Evolutionary conservation across 2,888 invertebrate genomes (phyloP).

Genomic region (Megastigmus dorsalis): DNA sequence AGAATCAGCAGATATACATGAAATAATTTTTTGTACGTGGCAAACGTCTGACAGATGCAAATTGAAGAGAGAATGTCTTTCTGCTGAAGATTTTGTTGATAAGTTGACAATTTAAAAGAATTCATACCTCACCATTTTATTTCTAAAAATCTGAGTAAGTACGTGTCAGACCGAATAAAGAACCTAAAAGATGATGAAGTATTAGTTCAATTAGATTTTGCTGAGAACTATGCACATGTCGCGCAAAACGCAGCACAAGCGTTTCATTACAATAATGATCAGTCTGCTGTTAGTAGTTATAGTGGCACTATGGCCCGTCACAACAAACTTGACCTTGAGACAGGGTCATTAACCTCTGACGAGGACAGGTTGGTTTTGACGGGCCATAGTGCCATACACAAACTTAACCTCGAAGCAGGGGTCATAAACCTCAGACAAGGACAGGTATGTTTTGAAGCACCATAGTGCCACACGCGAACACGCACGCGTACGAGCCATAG

Average conservation of each 20-base stretch:
- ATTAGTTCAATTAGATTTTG: conserved; percentile 34
- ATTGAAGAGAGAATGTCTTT: conserved; percentile 18
- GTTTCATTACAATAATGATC: conserved; percentile 4
- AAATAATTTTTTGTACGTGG: conserved; percentile 40
- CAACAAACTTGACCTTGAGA: too few relatives aligned
- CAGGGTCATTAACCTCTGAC: too few relatives aligned
- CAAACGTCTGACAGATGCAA: conserved; percentile 31
- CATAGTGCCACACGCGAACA: too few relatives aligned
- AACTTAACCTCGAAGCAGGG: too few relatives aligned
- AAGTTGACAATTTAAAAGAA: conserved; percentile 14
- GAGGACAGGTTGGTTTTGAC: too few relatives aligned
- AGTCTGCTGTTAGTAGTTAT: conserved; percentile 7
- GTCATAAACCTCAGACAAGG: too few relatives aligned
- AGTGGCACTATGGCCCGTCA: too few relatives aligned
- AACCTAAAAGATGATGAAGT: conserved; percentile 29
- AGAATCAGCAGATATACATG: conserved; percentile 12
- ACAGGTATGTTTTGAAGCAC: too few relatives aligned
- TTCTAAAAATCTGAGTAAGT: conserved; percentile 27
- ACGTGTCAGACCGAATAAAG: conserved; percentile 3
- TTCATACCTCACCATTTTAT: conserved; percentile 32
- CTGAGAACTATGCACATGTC: conserved; percentile 30
- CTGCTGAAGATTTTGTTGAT: conserved; percentile 14
- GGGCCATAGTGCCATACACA: too few relatives aligned
- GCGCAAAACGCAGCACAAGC: conserved; percentile 7
- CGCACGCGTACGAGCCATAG: too few relatives aligned